Base-by-base conservation (phyloP, 2,888 invertebrate genomes). In the Anagyrus pseudococci region DNA sequence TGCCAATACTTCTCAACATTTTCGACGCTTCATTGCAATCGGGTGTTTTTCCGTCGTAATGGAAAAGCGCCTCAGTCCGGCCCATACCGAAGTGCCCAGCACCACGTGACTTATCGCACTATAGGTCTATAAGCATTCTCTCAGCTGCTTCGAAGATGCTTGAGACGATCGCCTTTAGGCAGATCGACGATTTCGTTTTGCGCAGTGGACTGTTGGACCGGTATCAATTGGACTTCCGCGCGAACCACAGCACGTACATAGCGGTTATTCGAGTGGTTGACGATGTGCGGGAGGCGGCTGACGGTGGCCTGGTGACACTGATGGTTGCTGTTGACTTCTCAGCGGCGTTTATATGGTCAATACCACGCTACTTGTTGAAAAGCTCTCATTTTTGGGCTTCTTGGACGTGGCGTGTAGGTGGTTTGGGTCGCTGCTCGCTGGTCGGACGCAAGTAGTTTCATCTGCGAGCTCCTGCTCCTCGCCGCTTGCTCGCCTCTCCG, bases 261-360 rank as follows among this genome's bases (percentile, higher is more conserved):
- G 25, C 40, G 4, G 17, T 61, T 7, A 1, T 55, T 7, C 25
- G 29, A 2, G 7, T 55, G 1, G 2, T 49, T n/a, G 43, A 61
- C 29, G 55, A 61, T 25, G n/a, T 55, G 4, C 37, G 22, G 4
- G 4, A 19, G 4, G 61, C 43, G 1, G 23, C 23, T 2, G 61
- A 61, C 15, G 8, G 3, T n/a, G 19, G 20, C 2, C 7, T 47
- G 29, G 15, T 61, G 1, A 49, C 41, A 7, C 13, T 55, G 2
- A 37, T 57, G 8, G 20, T 61, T 2, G 20, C 54, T 1, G 40
- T 60, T 29, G 60, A 60, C 25, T 60, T 60, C 26, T 41, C 25
- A 1, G 6, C 4, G 7, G 29, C 49, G 1, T 49, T 49, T 13
- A 52, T n/a, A 37, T 37, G 3, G 22, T 52, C 8, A 52, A 41